Conservation (phyloP, 2,113 vertebrate species). For the Manacus vitellinus region DNA sequence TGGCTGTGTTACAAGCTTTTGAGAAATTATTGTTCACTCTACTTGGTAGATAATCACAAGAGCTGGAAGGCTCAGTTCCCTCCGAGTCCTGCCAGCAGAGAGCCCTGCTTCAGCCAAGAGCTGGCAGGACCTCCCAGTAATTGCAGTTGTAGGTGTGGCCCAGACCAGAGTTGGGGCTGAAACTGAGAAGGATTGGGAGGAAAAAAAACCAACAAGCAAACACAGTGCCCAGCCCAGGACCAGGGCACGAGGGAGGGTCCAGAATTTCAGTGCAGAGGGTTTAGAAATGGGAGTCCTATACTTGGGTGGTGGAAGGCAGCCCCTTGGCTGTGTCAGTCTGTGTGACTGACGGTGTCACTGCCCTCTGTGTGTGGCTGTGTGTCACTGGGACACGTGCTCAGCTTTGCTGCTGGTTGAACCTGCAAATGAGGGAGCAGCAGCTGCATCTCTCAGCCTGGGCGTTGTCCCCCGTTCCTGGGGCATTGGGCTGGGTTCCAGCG, state of each 20-base stretch:
- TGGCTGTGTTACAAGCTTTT: background rate
- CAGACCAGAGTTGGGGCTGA: background rate
- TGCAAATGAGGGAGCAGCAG: background rate
- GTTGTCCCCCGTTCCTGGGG: background rate
- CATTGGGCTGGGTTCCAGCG: background rate
- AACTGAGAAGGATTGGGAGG: background rate
- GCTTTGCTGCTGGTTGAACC: background rate
- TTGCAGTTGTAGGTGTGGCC: background rate
- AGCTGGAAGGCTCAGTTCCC: background rate
- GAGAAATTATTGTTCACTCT: background rate
- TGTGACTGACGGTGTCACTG: background rate
- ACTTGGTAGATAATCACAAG: background rate
- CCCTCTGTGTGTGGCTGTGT: background rate
- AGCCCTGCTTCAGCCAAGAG: background rate
- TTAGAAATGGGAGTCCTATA: background rate
- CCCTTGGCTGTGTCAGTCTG: background rate
- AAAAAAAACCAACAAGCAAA: background rate
- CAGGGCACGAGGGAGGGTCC: background rate
- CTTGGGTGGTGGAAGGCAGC: background rate
- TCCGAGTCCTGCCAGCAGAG: conserved; percentile 1
- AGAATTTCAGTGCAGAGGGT: background rate
- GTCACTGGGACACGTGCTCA: background rate
- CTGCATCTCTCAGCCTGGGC: background rate
- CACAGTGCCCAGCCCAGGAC: background rate
- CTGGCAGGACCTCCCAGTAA: background rate